Conservation (phyloP, 2,113 vertebrate genomes). For the Rhea pennata region DNA sequence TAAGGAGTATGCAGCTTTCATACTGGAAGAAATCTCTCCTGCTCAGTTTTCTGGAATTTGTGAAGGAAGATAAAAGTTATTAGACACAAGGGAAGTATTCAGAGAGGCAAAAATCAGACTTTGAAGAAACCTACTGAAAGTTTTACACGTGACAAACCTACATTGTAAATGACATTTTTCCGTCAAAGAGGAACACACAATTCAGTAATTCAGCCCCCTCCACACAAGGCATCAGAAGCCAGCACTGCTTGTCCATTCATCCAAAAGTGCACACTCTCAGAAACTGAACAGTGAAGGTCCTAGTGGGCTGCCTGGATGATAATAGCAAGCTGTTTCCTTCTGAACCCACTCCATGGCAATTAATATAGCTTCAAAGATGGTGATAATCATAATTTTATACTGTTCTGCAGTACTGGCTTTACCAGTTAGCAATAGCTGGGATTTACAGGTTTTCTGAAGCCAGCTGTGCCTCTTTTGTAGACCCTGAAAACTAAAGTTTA, state of each 20-base stretch:
- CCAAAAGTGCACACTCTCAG: slow-evolving; percentile 54
- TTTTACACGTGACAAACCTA: slow-evolving; percentile 68
- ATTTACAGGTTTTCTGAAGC: neutral
- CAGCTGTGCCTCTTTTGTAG: neutral
- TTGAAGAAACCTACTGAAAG: slow-evolving; percentile 50
- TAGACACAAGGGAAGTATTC: slow-evolving; percentile 36
- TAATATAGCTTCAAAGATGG: neutral
- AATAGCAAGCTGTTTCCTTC: slow-evolving; percentile 40
- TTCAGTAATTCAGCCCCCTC: slow-evolving; percentile 66
- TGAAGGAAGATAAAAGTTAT: slow-evolving; percentile 49
- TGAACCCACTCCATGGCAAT: neutral
- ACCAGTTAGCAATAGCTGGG: neutral
- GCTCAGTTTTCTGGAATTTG: slow-evolving; percentile 32
- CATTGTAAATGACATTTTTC: slow-evolving; percentile 60
- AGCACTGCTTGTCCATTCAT: slow-evolving; percentile 67
- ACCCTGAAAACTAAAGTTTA: neutral
- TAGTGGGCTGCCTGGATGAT: slow-evolving; percentile 13
- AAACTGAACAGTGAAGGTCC: neutral
- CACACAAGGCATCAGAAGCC: neutral
- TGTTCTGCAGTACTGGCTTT: neutral
- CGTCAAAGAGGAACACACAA: slow-evolving; percentile 55
- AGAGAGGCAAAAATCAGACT: neutral
- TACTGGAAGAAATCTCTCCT: slow-evolving; percentile 10
- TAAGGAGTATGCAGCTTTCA: neutral
- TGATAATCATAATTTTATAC: neutral